A percentile compares a stretch with the other conserved stretches of the same genome.
Evolutionary conservation across 2,113 vertebrate species (phyloP).

Genomic region (Ahaetulla prasina): DNA sequence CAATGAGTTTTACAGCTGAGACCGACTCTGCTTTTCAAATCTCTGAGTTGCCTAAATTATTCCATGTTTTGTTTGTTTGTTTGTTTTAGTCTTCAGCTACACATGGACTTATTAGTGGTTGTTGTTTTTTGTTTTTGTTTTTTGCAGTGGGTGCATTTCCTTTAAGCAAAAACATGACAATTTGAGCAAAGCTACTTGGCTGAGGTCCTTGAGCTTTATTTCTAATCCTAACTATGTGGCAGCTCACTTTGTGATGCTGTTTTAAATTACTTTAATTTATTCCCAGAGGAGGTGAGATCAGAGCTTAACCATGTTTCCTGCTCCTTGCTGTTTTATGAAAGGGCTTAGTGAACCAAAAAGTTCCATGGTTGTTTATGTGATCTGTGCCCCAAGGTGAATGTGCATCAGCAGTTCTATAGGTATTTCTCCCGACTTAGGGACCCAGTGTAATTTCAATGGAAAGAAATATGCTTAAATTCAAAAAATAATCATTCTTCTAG

Average conservation of each 20-base stretch:
- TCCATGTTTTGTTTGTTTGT: not conserved
- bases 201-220: conserved; percentile 6
- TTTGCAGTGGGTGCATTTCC: conserved; percentile 11
- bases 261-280: conserved; percentile 8
- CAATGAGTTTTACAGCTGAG: not conserved
- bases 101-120: not conserved
- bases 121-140: not conserved
- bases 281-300: not conserved
- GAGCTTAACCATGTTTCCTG: not conserved
- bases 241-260: not conserved
- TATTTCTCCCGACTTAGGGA: not conserved
- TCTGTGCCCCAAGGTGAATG: not conserved
- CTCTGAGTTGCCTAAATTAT: not conserved
- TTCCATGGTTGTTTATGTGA: not conserved
- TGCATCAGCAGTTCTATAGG: not conserved
- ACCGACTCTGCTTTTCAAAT: not conserved
- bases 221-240: not conserved
- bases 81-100: not conserved
- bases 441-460: not conserved
- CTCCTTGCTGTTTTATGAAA: not conserved
- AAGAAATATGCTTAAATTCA: not conserved
- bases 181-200: conserved; percentile 4
- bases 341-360: not conserved
- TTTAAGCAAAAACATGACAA: not conserved
- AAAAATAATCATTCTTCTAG: not conserved